A percentile compares a stretch with the other conserved stretches of the same genome.
Conservation (phyloP, 2,888 invertebrate species). For the Cephus spinipes region DNA sequence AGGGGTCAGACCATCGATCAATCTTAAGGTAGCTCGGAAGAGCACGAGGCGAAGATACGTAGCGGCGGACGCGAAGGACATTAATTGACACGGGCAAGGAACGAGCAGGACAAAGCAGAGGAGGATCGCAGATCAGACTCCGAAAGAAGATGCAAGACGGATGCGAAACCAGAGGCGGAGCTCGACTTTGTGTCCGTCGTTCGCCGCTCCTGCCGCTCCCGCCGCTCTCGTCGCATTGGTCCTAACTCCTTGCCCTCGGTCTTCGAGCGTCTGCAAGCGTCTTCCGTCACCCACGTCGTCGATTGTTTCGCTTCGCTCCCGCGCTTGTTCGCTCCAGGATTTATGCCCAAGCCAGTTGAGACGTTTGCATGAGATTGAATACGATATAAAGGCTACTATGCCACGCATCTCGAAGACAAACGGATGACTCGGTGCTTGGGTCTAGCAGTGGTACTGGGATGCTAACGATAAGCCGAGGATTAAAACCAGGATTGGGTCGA, state of each 20-base stretch:
- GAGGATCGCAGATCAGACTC: slow-evolving; percentile 30
- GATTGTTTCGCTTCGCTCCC: slow-evolving; percentile 51
- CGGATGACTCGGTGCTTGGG: neutral
- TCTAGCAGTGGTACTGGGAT: neutral
- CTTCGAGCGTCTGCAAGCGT: slow-evolving; percentile 26
- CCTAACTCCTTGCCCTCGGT: slow-evolving; percentile 19
- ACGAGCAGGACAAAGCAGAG: slow-evolving; percentile 33
- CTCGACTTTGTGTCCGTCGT: slow-evolving; percentile 53
- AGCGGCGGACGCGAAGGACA: slow-evolving; percentile 52
- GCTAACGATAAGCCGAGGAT: neutral
- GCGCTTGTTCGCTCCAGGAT: slow-evolving; percentile 47
- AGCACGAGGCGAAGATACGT: slow-evolving; percentile 29
- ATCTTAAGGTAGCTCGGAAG: slow-evolving; percentile 37
- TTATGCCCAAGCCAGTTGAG: slow-evolving; percentile 64
- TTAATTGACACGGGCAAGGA: slow-evolving; percentile 62
- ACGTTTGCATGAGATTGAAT: slow-evolving; percentile 63
- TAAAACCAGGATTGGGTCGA: neutral
- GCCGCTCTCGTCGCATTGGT: slow-evolving; percentile 51
- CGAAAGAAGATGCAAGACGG: slow-evolving; percentile 36
- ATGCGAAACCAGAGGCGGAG: slow-evolving; percentile 58
- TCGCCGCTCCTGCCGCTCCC: slow-evolving; percentile 44
- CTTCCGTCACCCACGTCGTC: slow-evolving; percentile 59
- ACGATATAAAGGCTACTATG: slow-evolving; percentile 47
- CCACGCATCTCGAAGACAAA: slow-evolving; percentile 3
- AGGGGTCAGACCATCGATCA: slow-evolving; percentile 56